These are phyloP conservation scores for Sebastes taczanowskii DNA, from an alignment of 2,797 vertebrate genomes.

Conservation along the genomic window DNA sequence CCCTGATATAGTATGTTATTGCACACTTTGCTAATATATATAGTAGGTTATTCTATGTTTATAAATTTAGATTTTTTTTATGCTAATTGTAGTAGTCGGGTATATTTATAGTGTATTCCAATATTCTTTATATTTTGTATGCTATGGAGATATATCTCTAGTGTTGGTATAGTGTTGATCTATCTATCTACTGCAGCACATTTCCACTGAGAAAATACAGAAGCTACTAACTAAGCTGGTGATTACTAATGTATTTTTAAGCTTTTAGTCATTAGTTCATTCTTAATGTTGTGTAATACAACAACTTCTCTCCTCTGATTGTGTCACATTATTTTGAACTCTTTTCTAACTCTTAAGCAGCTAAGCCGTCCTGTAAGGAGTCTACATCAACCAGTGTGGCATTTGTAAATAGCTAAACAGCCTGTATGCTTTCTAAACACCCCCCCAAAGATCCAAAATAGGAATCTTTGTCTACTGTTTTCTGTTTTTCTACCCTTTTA, in stretches of 20 bases:
- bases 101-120: no score
- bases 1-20: no score
- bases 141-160: no score
- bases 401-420: constrained; percentile 29
- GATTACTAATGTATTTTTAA: not conserved
- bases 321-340: not conserved
- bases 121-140: no score
- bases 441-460: constrained; percentile 17
- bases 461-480: constrained; percentile 45
- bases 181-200: not conserved
- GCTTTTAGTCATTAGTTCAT: not conserved
- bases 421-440: constrained; percentile 25
- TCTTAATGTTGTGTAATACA: not conserved
- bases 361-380: not conserved
- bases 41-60: no score
- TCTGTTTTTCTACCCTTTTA: constrained; percentile 20
- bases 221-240: not conserved
- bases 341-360: not conserved
- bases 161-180: no score
- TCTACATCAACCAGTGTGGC: constrained; percentile 52
- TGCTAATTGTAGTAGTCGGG: rapidly evolving
- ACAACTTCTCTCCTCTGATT: not conserved
- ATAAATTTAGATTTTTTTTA: no score
- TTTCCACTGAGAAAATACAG: not conserved
- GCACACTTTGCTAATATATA: no score